A percentile compares a stretch with the other conserved stretches of the same genome.
Conservation (phyloP, 1,140 invertebrate species). For the silkworm (Bombyx mori) region DNA sequence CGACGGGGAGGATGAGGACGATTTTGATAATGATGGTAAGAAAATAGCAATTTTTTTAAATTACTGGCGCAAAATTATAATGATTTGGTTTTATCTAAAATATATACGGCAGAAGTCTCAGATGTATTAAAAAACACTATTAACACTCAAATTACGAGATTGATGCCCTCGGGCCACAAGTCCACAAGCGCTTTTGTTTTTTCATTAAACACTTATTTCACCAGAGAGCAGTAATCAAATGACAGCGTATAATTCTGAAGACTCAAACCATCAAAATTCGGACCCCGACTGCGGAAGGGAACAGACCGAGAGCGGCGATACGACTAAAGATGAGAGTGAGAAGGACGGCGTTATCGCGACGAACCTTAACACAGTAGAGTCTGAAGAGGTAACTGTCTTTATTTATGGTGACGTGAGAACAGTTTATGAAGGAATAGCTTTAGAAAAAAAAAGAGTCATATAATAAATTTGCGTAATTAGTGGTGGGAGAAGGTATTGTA, state of each 20-base stretch:
- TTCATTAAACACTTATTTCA: too few relatives aligned
- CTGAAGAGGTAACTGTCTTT: not conserved
- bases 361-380: not conserved
- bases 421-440: not conserved
- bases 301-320: constrained; percentile 3
- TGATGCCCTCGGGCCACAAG: too few relatives aligned
- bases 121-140: too few relatives aligned
- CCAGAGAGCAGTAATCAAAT: constrained; percentile 53
- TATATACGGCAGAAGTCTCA: too few relatives aligned
- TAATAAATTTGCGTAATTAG: not conserved
- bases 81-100: too few relatives aligned
- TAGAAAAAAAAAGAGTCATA: not conserved
- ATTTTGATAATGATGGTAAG: constrained; percentile 38
- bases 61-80: not conserved
- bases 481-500: not conserved
- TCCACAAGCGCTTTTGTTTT: too few relatives aligned
- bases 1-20: constrained; percentile 59
- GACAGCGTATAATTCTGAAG: constrained; percentile 47
- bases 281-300: constrained; percentile 27
- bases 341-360: not conserved
- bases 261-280: constrained; percentile 36
- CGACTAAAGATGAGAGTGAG: constrained; percentile 3
- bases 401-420: too few relatives aligned
- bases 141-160: too few relatives aligned
- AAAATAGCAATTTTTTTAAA: not conserved